Base-by-base conservation (phyloP, 2,797 vertebrate genomes). In the Eupleurogrammus muticus region DNA sequence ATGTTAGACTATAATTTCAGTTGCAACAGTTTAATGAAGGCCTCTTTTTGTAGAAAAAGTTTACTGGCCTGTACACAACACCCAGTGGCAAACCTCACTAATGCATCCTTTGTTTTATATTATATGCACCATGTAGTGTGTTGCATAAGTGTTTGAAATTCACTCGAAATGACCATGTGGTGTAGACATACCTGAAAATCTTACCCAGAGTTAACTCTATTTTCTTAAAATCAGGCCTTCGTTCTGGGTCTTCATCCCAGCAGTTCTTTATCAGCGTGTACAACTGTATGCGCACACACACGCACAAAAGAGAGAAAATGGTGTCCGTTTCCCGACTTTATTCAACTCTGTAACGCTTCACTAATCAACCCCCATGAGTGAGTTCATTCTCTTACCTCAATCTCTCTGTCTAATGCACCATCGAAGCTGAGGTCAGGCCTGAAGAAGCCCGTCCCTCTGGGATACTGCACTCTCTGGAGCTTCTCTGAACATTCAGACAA, bases 161-260 rank as follows among this genome's bases (percentile, higher is more conserved):
- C 40, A 42, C 16, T 17, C 14, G 16, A 44, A 44, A 44, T 9
- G 6, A 44, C 16, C 40, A 9, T 7, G 12, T 62, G 6, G 19
- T 56, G 21, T 35, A 28, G 65, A 66, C 83, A 17, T 92, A 99
- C 98, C 97, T 96, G 94, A 97, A 98, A 88, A 99, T 97, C 87
- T 97, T 99, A 73, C 95, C 95, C 75, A 99, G 85, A 1, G 83
- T 92, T 58, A 65, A 91, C 82, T 99, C 97, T 49, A 98, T 97
- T 92, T 91, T 98, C 91, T 96, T 99, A 80, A 99, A 99, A 87
- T 99, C 98, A 2, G 96, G 96, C 75, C 98, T 95, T 85, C 95
- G 96, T 67, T 99, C 98, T 44, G 97, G 96, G 83, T 99, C 97
- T 90, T 99, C 97, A n/a, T 99, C 97, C 98, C 98, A 99, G 87